Evolutionary conservation across 2,888 invertebrate genomes (phyloP).

Genomic region (Drosophila borborema): DNA sequence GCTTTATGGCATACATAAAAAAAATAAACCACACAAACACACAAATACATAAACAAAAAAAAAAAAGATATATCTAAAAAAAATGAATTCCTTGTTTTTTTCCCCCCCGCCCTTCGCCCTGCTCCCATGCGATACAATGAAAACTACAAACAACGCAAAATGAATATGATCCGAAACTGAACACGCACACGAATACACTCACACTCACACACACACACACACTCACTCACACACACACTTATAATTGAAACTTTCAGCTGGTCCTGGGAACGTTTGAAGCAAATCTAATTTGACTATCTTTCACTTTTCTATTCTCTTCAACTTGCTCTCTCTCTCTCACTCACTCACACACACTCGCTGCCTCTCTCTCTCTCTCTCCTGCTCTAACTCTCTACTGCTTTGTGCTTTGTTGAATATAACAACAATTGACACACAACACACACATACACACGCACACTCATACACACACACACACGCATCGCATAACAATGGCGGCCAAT

Average conservation of each 20-base stretch:
- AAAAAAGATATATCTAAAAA: constrained; percentile 28
- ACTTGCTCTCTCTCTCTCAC: constrained; percentile 40
- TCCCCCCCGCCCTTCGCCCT: constrained; percentile 3
- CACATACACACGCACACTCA: constrained; percentile 27
- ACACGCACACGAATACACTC: constrained; percentile 19
- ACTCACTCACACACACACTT: constrained; percentile 22
- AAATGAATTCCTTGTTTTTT: constrained; percentile 37
- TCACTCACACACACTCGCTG: constrained; percentile 16
- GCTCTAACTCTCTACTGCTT: constrained; percentile 38
- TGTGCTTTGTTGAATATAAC: constrained; percentile 46
- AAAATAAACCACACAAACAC: constrained; percentile 5
- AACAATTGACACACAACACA: constrained; percentile 28
- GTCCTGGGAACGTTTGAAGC: constrained; percentile 85
- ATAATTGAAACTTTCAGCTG: constrained; percentile 78
- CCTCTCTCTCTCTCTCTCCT: constrained; percentile 2
- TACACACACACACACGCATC: constrained; percentile 32
- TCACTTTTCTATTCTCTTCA: constrained; percentile 71
- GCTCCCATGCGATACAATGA: constrained; percentile 55
- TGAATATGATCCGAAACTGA: constrained; percentile 55
- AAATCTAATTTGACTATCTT: constrained; percentile 84
- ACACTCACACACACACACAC: constrained; percentile 15
- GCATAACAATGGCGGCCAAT: constrained; percentile 56
- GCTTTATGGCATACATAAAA: constrained; percentile 40
- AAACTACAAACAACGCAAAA: constrained; percentile 67
- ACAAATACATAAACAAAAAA: constrained; percentile 11